Evolutionary conservation across 2,888 invertebrate genomes (phyloP), one percentile per base, ranked within the genome.

Genomic region (Amaurobius ferox): DNA sequence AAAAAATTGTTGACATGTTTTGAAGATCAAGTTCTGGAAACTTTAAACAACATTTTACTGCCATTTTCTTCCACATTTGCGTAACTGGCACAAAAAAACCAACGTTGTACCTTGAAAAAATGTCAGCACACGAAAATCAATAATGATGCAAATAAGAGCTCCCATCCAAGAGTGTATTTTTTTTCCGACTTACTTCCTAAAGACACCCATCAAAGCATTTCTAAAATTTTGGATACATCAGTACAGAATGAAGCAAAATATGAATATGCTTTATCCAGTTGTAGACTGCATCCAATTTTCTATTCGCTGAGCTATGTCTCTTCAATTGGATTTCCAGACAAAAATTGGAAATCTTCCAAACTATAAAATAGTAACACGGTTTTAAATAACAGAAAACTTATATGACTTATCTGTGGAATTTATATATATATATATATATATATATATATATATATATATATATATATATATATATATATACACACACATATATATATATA

Each of bases 61-160:
- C 62, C n/a, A n/a, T 64, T 35, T 30, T 35, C 32, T 32, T 39
- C 23, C 26, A 39, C 39, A 74, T 64, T 74, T 62, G 64, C 64
- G 62, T 74, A 74, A 62, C 74, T 62, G 74, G 74, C 30, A 26
- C 55, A 35, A 32, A 35, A 28, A 74, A 64, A 64, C 32, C 28
- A 9, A n/a, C 48, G 39, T 23, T n/a, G 16, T 11, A 23, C 13
- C 19, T 13, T 28, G 26, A 39, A 74, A 26, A 16, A 40, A 64
- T 62, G 32, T 35, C 26, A 19, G 11, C 13, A 3, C 61, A 61
- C 16, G 19, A 74, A 74, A 74, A 74, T 74, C 74, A 74, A 74
- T 74, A 74, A 30, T 62, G 61, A 64, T 74, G 64, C n/a, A 64
- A 35, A 61, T 74, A 64, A 74, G 64, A 73, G 40, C 29, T 39